These are phyloP conservation scores for Pseudomyrmex concolor DNA, from an alignment of 1,140 invertebrate genomes.

Conservation along the genomic window DNA sequence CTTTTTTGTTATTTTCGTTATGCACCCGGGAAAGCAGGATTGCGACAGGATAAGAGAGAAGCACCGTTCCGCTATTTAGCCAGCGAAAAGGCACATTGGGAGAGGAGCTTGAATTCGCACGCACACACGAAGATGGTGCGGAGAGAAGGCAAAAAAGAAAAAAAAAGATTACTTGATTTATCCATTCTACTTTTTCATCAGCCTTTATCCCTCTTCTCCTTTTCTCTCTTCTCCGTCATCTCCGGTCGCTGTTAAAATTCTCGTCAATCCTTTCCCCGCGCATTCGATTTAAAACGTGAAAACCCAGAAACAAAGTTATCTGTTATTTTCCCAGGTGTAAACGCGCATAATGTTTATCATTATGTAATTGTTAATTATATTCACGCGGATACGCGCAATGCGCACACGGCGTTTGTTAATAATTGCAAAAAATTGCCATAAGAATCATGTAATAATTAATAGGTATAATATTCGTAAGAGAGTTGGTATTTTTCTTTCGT, in stretches of 20 bases:
- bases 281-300: slow-evolving; percentile 62
- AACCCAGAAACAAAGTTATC: slow-evolving; percentile 61
- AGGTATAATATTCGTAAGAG: slow-evolving; percentile 77
- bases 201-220: slow-evolving; percentile 36
- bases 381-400: slow-evolving; percentile 48
- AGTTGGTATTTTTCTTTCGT: slow-evolving; percentile 78
- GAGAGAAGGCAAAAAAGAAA: slow-evolving; percentile 57
- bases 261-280: slow-evolving; percentile 21
- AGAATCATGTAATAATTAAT: slow-evolving; percentile 73
- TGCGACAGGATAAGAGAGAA: slow-evolving; percentile 68
- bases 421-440: slow-evolving; percentile 75
- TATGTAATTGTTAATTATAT: slow-evolving; percentile 57
- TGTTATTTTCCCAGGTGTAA: slow-evolving; percentile 72
- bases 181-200: slow-evolving; percentile 37
- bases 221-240: slow-evolving; percentile 20
- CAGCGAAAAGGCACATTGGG: slow-evolving; percentile 65
- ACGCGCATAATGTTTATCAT: slow-evolving; percentile 57
- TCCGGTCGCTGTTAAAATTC: slow-evolving; percentile 43
- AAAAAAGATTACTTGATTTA: slow-evolving; percentile 43
- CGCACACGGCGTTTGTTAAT: slow-evolving; percentile 68
- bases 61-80: slow-evolving; percentile 68
- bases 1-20: slow-evolving; percentile 64
- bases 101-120: slow-evolving; percentile 47
- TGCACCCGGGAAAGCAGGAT: slow-evolving; percentile 75
- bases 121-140: slow-evolving; percentile 37